Evolutionary conservation across 2,113 vertebrate species (phyloP).

Genomic region (Euleptes europaea): DNA sequence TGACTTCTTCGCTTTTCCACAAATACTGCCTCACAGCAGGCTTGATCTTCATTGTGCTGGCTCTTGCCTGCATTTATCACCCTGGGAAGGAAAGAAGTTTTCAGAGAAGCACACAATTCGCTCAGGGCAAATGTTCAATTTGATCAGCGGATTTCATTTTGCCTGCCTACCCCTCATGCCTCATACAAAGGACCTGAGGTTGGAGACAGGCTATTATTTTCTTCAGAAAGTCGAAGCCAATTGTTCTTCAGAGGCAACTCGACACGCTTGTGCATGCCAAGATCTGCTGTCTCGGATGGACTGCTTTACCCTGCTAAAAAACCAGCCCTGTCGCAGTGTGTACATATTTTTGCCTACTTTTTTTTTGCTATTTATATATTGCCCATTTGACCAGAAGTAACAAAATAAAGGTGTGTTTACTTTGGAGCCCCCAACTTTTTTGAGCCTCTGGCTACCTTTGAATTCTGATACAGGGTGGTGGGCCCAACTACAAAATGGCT

Average conservation of each 20-base stretch:
- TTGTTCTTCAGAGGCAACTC: neutral
- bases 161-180: too few relatives aligned
- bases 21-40: constrained; percentile 89
- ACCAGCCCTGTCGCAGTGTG: neutral
- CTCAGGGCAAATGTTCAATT: neutral
- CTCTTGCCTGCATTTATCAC: constrained; percentile 98
- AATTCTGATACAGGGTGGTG: too few relatives aligned
- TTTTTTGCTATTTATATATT: neutral
- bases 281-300: neutral
- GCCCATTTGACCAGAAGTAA: neutral
- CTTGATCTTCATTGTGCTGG: constrained; percentile 97
- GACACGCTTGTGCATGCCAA: neutral
- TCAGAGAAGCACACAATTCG: neutral
- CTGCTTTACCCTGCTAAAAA: neutral
- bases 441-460: too few relatives aligned
- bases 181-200: neutral
- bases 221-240: neutral
- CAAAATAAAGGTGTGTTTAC: neutral
- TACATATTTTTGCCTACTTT: neutral
- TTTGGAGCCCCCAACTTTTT: too few relatives aligned
- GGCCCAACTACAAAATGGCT: too few relatives aligned
- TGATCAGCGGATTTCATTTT: neutral
- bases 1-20: constrained; percentile 76
- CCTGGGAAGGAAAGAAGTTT: constrained; percentile 69
- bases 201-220: neutral